Base-by-base conservation (phyloP, 2,113 vertebrate species). In the Chroicocephalus ridibundus region DNA sequence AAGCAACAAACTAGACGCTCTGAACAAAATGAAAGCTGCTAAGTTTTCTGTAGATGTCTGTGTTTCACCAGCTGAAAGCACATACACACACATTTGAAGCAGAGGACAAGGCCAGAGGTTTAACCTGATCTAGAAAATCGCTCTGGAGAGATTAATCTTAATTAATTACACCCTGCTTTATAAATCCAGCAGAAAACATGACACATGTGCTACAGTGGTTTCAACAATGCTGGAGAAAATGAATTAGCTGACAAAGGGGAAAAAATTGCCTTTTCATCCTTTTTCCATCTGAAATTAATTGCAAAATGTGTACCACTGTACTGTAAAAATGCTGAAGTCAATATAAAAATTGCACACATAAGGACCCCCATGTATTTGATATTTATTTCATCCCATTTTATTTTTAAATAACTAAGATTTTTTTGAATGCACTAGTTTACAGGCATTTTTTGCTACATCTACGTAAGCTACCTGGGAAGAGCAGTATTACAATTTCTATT, bases 261-360 rank as follows among this genome's bases (percentile, higher is more conserved):
- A 90, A 95, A 94, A 91, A 44, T 0, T 75, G 88, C 72, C 27
- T 88, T 88, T 91, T 91, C 76, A 91, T 81, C 83, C 65, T 36
- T 94, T 93, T 93, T 51, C 31, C 44, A 61, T 22, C 49, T 79
- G 52, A 92, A 93, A 89, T 88, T 96, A 96, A 95, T 89, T 92
- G 61, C 72, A 88, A 88, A 90, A 72, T 0, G 0, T 49, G 17
- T 76, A 92, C 12, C 25, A 61, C 18, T 26, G 14, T 36, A 44
- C 21, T 47, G 47, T 36, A 87, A 96, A 97, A 95, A 91, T 72
- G 88, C 91, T 95, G 69, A 96, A 82, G 69, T 86, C 60, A 71
- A 71, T 72, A 87, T 17, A 96, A 96, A 95, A 86, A n/a, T 51
- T 58, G 90, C 83, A 68, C 36, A 71, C 0, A 0, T 79, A 88